phyloP scores from a whole-genome alignment of 1,140 invertebrate genomes.

The Drosophila pachea region DNA sequence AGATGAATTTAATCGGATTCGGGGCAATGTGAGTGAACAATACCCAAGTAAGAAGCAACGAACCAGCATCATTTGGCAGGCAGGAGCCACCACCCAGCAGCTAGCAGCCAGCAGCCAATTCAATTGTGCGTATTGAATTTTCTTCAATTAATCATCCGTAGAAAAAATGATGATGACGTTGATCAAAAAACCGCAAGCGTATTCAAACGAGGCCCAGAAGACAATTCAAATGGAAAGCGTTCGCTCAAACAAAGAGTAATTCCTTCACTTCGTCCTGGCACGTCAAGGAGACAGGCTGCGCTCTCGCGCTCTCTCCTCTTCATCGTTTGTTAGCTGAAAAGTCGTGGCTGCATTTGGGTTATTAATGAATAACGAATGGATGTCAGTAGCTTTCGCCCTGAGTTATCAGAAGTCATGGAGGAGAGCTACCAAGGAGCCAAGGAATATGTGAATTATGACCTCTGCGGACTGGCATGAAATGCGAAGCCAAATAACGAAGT shows the following conservation, averaged over 20 bases:
- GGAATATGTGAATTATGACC: constrained; percentile 17
- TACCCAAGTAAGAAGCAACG: constrained; percentile 14
- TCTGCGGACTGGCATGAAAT: background rate
- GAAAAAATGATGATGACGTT: constrained; percentile 49
- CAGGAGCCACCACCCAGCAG: too few relatives aligned
- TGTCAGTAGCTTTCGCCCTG: constrained; percentile 40
- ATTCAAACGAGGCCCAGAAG: constrained; percentile 31
- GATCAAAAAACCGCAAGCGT: constrained; percentile 51
- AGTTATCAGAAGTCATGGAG: constrained; percentile 38
- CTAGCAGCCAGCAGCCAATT: constrained; percentile 42
- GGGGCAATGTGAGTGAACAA: constrained; percentile 47
- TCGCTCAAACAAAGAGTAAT: background rate
- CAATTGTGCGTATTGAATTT: constrained; percentile 69
- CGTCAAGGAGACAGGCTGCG: background rate
- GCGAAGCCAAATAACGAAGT: constrained; percentile 26
- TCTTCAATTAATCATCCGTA: constrained; percentile 60
- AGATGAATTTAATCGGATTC: constrained; percentile 44
- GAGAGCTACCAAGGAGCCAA: background rate
- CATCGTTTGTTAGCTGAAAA: constrained; percentile 14
- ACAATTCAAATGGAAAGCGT: constrained; percentile 30
- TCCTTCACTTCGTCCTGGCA: background rate
- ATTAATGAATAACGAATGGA: constrained; percentile 58
- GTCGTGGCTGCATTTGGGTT: constrained; percentile 45
- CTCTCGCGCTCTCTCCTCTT: constrained; percentile 1
- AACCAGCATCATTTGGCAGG: constrained; percentile 44